These are phyloP conservation scores for Syngnathoides biaculeatus DNA, from an alignment of 2,113 vertebrate genomes.

Conservation along the genomic window DNA sequence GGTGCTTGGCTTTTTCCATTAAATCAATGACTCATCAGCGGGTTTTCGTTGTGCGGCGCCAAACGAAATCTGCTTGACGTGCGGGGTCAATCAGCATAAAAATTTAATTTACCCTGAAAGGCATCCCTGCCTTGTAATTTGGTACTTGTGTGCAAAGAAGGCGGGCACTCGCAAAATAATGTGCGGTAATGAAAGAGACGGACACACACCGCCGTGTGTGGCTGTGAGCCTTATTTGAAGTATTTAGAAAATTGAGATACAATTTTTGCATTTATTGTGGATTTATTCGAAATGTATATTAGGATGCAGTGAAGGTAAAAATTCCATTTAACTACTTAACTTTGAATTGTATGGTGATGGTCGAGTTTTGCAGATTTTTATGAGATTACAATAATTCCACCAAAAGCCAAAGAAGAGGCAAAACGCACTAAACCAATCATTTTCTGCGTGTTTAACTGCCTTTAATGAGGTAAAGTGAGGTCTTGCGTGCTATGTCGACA, in stretches of 20 bases:
- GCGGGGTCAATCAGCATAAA: constrained; percentile 59
- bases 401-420: no score
- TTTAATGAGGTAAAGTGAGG: background rate
- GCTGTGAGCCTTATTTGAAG: background rate
- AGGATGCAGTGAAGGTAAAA: no score
- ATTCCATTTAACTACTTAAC: no score
- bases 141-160: background rate
- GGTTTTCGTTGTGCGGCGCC: constrained; percentile 25
- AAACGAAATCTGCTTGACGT: constrained; percentile 50
- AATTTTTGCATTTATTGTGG: background rate
- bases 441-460: no score
- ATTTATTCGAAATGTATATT: no score
- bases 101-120: constrained; percentile 51
- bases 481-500: background rate
- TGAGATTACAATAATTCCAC: no score
- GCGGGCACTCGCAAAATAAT: constrained; percentile 5
- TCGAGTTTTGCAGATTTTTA: no score
- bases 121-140: constrained; percentile 20
- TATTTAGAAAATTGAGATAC: background rate
- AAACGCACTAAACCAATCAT: no score
- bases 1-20: constrained; percentile 59
- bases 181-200: background rate
- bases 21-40: constrained; percentile 56
- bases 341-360: no score
- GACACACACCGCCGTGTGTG: background rate